These are phyloP conservation scores for Charadrius vociferus DNA, from an alignment of 2,113 vertebrate species.

Conservation along the genomic window DNA sequence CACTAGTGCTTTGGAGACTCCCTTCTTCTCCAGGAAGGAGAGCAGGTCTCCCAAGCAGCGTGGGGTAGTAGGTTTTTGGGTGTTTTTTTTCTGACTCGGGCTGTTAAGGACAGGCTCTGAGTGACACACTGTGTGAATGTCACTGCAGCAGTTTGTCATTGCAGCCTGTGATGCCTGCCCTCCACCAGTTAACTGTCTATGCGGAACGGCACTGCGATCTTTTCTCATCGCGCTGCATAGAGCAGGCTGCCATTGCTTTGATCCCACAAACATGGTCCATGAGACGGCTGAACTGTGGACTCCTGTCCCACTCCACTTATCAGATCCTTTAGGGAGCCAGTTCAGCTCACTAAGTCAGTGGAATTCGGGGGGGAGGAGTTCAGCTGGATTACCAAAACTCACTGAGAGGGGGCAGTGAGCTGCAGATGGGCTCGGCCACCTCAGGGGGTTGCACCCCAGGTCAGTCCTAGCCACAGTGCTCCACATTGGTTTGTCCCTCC, in stretches of 20 bases:
- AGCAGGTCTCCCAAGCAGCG: not conserved
- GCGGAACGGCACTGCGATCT: accelerated
- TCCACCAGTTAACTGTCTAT: not conserved
- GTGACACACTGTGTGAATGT: not conserved
- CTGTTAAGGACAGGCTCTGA: not conserved
- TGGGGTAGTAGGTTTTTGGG: not conserved
- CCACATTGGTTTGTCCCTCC: not conserved
- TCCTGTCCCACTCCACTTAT: not conserved
- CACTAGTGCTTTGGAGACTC: accelerated
- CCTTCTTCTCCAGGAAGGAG: not conserved
- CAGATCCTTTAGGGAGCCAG: not conserved
- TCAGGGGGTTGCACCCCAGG: not conserved
- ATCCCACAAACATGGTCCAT: accelerated
- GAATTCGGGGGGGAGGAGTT: too few relatives aligned
- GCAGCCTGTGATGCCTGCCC: not conserved
- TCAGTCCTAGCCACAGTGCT: not conserved
- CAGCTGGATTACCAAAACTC: not conserved
- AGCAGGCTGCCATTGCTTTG: not conserved
- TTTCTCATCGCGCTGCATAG: not conserved
- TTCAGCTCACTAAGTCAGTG: not conserved
- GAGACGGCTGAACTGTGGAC: not conserved
- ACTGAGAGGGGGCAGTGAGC: not conserved
- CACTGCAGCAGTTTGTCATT: slow-evolving; percentile 39
- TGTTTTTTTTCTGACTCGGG: not conserved
- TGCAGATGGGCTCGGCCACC: not conserved